These are phyloP conservation scores for Lochmaea crataegi DNA, from an alignment of 2,888 invertebrate genomes.

Conservation along the genomic window DNA sequence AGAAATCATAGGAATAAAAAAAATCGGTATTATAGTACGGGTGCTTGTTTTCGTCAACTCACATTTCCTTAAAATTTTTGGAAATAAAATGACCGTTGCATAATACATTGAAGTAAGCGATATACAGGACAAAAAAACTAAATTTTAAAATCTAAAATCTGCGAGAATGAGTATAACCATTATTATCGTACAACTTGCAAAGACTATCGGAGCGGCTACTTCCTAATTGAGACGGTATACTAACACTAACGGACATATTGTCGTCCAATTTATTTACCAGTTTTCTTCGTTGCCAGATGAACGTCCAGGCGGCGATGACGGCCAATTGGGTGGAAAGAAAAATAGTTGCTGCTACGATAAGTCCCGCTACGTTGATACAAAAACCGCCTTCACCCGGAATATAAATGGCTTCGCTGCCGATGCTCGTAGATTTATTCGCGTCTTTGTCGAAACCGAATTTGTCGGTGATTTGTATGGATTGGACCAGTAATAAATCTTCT, in stretches of 20 bases:
- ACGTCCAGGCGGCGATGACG: slow-evolving; percentile 89
- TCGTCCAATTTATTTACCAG: slow-evolving; percentile 68
- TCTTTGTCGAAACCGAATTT: slow-evolving; percentile 87
- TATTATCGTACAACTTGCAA: slow-evolving; percentile 86
- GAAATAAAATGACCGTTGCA: background rate
- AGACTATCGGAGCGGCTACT: slow-evolving; percentile 76
- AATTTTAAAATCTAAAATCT: slow-evolving; percentile 57
- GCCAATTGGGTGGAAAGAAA: slow-evolving; percentile 89
- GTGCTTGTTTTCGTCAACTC: background rate
- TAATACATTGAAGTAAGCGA: slow-evolving; percentile 9
- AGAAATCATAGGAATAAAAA: too few species aligned
- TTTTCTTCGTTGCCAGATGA: slow-evolving; percentile 85
- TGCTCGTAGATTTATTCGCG: slow-evolving; percentile 64
- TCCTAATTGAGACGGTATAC: slow-evolving; percentile 74
- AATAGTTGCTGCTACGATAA: slow-evolving; percentile 86
- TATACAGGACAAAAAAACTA: slow-evolving; percentile 17
- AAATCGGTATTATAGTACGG: too few species aligned
- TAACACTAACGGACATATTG: slow-evolving; percentile 71
- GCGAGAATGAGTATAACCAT: slow-evolving; percentile 74
- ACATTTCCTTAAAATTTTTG: too few species aligned
- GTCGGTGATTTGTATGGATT: slow-evolving; percentile 92
- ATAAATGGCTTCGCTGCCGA: slow-evolving; percentile 79
- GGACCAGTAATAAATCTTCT: slow-evolving; percentile 87
- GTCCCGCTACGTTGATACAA: slow-evolving; percentile 83
- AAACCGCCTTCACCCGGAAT: slow-evolving; percentile 72